phyloP scores from a whole-genome alignment of 92 coral and sea anemone genomes.

The Meandrina meandrites region DNA sequence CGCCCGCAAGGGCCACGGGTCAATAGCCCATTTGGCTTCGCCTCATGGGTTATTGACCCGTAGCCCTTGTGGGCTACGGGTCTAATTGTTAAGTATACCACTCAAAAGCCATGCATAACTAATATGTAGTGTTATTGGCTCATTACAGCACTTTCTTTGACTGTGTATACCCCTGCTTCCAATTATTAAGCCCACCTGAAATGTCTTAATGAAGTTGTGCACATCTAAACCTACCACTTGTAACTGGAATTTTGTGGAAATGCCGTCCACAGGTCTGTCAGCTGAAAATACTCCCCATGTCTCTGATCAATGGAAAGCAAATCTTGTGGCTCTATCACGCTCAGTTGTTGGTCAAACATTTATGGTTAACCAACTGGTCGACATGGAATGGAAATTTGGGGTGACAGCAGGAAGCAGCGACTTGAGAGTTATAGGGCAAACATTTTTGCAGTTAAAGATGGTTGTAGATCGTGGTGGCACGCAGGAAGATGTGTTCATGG shows the following conservation, averaged over 20 bases:
- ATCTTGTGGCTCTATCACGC: slow-evolving; percentile 89
- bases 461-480: slow-evolving; percentile 87
- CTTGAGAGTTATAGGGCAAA: slow-evolving; percentile 94
- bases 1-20: too few relatives aligned
- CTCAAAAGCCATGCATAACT: too few relatives aligned
- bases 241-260: not conserved
- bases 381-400: slow-evolving; percentile 99
- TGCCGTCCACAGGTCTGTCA: slow-evolving; percentile 67
- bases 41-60: too few relatives aligned
- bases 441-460: slow-evolving; percentile 95
- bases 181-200: too few relatives aligned
- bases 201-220: too few relatives aligned
- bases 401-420: slow-evolving; percentile 98
- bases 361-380: slow-evolving; percentile 92
- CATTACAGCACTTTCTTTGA: too few relatives aligned
- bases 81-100: too few relatives aligned
- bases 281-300: slow-evolving; percentile 78
- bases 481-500: slow-evolving; percentile 94
- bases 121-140: too few relatives aligned
- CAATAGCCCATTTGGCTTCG: too few relatives aligned
- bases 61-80: too few relatives aligned
- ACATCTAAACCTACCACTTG: not conserved
- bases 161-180: too few relatives aligned
- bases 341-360: slow-evolving; percentile 97
- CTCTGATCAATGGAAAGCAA: slow-evolving; percentile 87